Base-by-base conservation (phyloP, 1,140 invertebrate species). In the Trichonephila clavata region DNA sequence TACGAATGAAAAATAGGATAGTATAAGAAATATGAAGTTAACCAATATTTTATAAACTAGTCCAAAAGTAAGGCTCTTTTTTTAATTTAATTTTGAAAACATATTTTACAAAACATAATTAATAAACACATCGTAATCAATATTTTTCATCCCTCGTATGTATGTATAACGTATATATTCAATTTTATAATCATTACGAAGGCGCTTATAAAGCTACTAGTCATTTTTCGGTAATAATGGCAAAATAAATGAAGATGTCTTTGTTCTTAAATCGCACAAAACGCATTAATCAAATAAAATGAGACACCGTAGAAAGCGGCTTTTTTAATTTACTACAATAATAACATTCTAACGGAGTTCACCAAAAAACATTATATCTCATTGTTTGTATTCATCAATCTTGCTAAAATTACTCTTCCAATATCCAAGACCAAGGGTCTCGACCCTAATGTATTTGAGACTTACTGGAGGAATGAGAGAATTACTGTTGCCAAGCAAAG, bases 381-480 rank as follows among this genome's bases (percentile, higher is more conserved):
- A n/a, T 65, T 87, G 86, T 87, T 87, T 87, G 8, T 65, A 61
- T 87, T 65, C 86, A 87, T 87, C 61, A 39, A 87, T 87, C 86
- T 87, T 87, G 18, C 86, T 63, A 65, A 87, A 63, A 87, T 87
- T 87, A 87, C 86, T 87, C 86, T 87, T 87, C 60, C 86, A 65
- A 87, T 87, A 87, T 65, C 86, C 27, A 21, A 87, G 86, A 63
- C 32, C 83, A 43, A 87, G 61, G 59, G 61, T 61, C 86, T 8
- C 32, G 61, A 32, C 86, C 59, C 86, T 87, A 87, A 87, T 87
- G 86, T 39, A 50, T 87, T 87, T 87, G 83, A 61, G 59, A 63
- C 61, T 87, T 65, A 87, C 86, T 87, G 57, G 27, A 63, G 86
- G 21, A 87, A 87, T 59, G 86, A 61, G 86, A 87, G 86, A 87